Percentiles rank a stretch among this genome's conserved stretches.
phyloP scores from a whole-genome alignment of 2,113 vertebrate genomes.

The Ifrita kowaldi region DNA sequence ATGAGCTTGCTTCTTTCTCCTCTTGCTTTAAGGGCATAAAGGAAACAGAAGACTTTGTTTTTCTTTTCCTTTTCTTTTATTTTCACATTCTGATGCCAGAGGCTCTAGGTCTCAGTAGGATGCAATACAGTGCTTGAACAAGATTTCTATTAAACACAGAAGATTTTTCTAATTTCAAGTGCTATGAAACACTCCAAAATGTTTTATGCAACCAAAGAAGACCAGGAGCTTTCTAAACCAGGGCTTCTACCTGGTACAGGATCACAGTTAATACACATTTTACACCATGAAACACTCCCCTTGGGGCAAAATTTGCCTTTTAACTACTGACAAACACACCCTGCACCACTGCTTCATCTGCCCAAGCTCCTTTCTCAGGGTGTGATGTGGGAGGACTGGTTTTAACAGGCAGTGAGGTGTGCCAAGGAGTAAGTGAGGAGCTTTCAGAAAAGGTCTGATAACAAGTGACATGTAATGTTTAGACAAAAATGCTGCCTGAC shows the following conservation, averaged over 20 bases:
- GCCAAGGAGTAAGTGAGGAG: neutral
- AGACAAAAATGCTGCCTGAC: conserved; percentile 32
- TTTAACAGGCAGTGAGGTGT: neutral
- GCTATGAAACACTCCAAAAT: neutral
- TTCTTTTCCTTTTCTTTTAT: neutral
- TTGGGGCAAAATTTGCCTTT: neutral
- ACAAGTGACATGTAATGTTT: conserved; percentile 1
- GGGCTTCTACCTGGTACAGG: neutral
- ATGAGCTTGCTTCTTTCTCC: neutral
- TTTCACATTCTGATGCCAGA: neutral
- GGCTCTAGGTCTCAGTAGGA: neutral
- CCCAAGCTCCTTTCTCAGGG: neutral
- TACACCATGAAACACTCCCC: neutral
- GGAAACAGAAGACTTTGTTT: neutral
- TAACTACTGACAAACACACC: neutral
- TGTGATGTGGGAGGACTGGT: neutral
- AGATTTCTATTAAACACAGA: neutral
- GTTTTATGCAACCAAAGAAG: neutral
- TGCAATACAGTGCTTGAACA: neutral
- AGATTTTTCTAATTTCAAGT: neutral
- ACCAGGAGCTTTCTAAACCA: neutral
- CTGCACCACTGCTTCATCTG: neutral
- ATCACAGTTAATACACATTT: neutral
- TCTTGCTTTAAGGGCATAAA: neutral
- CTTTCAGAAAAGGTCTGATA: conserved; percentile 1